Evolutionary conservation across 2,113 vertebrate species (phyloP).

Genomic region (Prietella phreatophila): DNA sequence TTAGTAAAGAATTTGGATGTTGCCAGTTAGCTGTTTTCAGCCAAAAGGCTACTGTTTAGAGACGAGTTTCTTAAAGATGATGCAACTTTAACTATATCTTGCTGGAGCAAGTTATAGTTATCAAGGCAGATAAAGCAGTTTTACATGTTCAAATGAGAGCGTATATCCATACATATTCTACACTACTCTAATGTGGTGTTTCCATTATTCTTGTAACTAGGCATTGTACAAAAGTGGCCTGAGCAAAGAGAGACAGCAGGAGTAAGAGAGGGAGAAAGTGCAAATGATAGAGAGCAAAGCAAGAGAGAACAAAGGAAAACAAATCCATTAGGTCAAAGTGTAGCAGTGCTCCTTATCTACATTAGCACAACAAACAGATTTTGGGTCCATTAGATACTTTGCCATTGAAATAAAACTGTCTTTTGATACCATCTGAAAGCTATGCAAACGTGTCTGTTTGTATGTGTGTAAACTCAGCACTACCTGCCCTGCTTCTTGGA

Average conservation of each 20-base stretch:
- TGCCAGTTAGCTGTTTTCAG: too few species aligned
- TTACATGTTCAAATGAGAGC: not conserved
- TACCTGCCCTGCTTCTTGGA: conserved; percentile 66
- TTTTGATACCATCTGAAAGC: not conserved
- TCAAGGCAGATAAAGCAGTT: not conserved
- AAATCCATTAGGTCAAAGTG: not conserved
- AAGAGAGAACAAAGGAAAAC: not conserved
- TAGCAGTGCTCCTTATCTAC: not conserved
- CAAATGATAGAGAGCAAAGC: not conserved
- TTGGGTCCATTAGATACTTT: not conserved
- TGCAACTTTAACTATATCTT: too few species aligned
- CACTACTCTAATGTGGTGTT: not conserved
- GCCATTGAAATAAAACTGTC: not conserved
- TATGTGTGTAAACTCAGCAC: not conserved
- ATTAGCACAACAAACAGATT: not conserved
- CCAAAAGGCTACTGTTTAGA: too few species aligned
- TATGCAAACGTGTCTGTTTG: not conserved
- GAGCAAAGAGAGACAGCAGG: not conserved
- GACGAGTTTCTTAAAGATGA: too few species aligned
- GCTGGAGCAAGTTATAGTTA: too few species aligned
- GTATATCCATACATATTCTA: too few species aligned
- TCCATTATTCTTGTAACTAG: not conserved
- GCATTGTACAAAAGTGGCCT: not conserved
- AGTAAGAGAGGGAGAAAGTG: not conserved
- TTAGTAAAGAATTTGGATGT: too few species aligned